phyloP scores from a whole-genome alignment of 2,888 invertebrate species.

The Pandemis heparana region DNA sequence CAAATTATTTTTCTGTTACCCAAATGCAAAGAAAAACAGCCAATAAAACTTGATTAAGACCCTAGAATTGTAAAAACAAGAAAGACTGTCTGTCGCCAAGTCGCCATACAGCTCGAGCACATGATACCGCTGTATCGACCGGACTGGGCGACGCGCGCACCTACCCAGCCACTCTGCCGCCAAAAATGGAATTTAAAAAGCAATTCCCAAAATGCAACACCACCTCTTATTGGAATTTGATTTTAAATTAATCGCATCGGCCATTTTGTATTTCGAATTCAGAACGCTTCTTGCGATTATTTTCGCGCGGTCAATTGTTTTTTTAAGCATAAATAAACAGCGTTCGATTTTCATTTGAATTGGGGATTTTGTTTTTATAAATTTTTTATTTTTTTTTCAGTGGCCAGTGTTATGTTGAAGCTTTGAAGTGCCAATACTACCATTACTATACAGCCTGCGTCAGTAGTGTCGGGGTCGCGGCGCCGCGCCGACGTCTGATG shows the following conservation, averaged over 20 bases:
- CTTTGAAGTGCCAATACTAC: conserved; percentile 64
- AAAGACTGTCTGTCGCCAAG: conserved; percentile 82
- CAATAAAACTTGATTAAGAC: conserved; percentile 50
- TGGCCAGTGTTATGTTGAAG: conserved; percentile 47
- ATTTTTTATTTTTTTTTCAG: conserved; percentile 36
- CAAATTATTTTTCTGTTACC: background rate
- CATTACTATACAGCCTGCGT: conserved; percentile 66
- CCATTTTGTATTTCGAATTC: conserved; percentile 28
- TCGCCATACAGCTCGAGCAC: conserved; percentile 73
- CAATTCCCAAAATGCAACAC: conserved; percentile 32
- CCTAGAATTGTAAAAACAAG: conserved; percentile 74
- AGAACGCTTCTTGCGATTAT: background rate
- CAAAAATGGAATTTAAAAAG: conserved; percentile 52
- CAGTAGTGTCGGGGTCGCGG: conserved; percentile 71
- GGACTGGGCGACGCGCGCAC: conserved; percentile 78
- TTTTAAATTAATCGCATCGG: conserved; percentile 30
- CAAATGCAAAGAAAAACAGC: conserved; percentile 43
- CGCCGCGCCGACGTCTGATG: conserved; percentile 70
- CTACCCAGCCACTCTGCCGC: conserved; percentile 59
- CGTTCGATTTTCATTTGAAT: conserved; percentile 29
- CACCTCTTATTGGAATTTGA: conserved; percentile 33
- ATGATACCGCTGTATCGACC: conserved; percentile 81
- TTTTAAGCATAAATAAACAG: background rate
- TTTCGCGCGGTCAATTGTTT: background rate
- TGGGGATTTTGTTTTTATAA: conserved; percentile 30